Evolutionary conservation across 2,113 vertebrate species (phyloP).

Genomic region (Ifrita kowaldi): DNA sequence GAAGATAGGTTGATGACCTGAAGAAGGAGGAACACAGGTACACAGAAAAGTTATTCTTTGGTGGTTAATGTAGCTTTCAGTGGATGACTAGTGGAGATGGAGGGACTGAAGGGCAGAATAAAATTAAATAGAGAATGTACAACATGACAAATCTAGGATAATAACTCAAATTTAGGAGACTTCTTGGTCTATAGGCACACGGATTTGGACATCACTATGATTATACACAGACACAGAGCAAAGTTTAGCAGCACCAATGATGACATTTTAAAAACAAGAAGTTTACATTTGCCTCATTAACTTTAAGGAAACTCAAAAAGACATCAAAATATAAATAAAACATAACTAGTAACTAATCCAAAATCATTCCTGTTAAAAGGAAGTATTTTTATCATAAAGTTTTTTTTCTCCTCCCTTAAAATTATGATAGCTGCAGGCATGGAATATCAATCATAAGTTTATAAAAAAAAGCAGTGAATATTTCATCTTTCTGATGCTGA

Average conservation of each 20-base stretch:
- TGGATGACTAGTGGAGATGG: background rate
- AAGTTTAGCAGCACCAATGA: background rate
- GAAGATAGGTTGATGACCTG: background rate
- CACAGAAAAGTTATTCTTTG: background rate
- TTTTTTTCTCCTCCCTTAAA: background rate
- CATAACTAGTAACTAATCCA: background rate
- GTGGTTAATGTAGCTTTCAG: background rate
- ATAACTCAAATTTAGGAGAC: background rate
- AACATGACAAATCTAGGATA: background rate
- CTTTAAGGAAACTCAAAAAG: background rate
- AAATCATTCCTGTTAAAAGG: background rate
- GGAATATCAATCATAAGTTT: background rate
- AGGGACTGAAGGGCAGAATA: background rate
- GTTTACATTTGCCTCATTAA: background rate
- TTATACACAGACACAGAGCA: background rate
- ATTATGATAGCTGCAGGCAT: background rate
- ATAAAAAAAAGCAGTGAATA: background rate
- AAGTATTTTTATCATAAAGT: background rate
- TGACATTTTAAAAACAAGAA: background rate
- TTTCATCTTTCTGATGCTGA: background rate
- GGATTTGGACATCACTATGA: background rate
- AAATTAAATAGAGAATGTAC: background rate
- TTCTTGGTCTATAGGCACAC: background rate
- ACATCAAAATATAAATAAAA: background rate
- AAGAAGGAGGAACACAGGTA: background rate